Evolutionary conservation across 2,113 vertebrate genomes (phyloP), one percentile per base, ranked within the genome.

Genomic region (Coturnix japonica): DNA sequence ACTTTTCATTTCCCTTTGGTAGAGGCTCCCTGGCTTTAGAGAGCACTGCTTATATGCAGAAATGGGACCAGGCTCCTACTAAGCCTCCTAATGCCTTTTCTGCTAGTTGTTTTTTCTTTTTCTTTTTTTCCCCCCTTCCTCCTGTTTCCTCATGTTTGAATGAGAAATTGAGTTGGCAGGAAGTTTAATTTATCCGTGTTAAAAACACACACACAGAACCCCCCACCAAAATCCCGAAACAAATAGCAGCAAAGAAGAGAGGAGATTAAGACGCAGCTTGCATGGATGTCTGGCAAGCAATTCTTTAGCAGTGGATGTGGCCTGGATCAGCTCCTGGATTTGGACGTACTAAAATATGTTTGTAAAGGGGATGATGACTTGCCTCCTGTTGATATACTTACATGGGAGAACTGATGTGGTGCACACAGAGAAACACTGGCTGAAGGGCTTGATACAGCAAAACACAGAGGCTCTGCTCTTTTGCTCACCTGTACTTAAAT

Each of bases 221-320:
- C 54, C 54, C 51, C 25, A 56, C 30, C 54, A 80, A 78, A 0
- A 19, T 43, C 51, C 44, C 1, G 1, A 63, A 93, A 89, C 41
- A 94, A 93, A 92, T 43, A 92, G 74, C 81, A 87, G 46, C 64
- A 94, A 70, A 87, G 65, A 91, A 86, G 60, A 88, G 81, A 92
- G 37, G 64, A 85, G 78, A 93, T 96, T 95, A 91, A 53, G 77
- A 89, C 0, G 0, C 49, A 83, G 86, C 76, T 92, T 84, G 57
- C 15, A 19, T 59, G 78, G 70, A 53, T 91, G 60, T 11, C 79
- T 93, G 59, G 78, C 41, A 91, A 91, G 74, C 25, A 78, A 85
- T 90, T 93, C 83, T 83, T 85, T 65, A 85, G 74, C 21, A 54
- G 11, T 44, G 47, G 21, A 39, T 67, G 26, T 56, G 67, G 89